Conservation (phyloP, 2,888 invertebrate genomes). For the Operophtera brumata region DNA sequence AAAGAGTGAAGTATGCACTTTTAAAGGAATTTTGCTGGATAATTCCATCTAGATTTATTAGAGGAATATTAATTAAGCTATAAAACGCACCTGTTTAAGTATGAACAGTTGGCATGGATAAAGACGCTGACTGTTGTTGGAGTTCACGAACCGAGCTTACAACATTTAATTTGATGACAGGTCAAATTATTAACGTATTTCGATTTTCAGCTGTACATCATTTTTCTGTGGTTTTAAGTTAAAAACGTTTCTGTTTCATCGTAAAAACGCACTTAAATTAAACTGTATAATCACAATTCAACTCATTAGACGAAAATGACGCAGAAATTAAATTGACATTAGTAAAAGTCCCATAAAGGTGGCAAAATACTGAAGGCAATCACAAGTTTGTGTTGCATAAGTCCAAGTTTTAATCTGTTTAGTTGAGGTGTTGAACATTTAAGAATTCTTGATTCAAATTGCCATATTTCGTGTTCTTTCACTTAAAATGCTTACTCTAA, state of each 20-base stretch:
- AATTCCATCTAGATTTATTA: too few relatives aligned
- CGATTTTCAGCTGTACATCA: too few relatives aligned
- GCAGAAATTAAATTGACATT: conserved; percentile 15
- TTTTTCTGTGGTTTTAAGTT: neutral
- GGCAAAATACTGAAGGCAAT: neutral
- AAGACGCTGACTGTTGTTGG: too few relatives aligned
- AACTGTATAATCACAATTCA: conserved; percentile 15
- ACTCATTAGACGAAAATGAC: conserved; percentile 18
- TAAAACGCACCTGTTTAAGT: too few relatives aligned
- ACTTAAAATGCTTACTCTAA: conserved; percentile 3
- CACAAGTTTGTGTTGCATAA: neutral
- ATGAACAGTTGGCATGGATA: too few relatives aligned
- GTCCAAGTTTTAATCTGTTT: neutral
- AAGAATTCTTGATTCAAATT: neutral
- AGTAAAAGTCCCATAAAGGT: conserved; percentile 4
- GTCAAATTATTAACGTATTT: too few relatives aligned
- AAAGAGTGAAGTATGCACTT: too few relatives aligned
- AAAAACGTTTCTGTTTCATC: conserved; percentile 5
- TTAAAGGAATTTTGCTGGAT: too few relatives aligned
- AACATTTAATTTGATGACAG: too few relatives aligned
- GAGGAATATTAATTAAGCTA: too few relatives aligned
- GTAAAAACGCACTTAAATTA: conserved; percentile 15
- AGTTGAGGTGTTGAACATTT: neutral
- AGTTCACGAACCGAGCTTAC: too few relatives aligned
- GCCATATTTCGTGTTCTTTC: neutral